A percentile compares a stretch with the other conserved stretches of the same genome.
Evolutionary conservation across 1,140 invertebrate genomes (phyloP).

Genomic region (Leptinotarsa undecemlineata): DNA sequence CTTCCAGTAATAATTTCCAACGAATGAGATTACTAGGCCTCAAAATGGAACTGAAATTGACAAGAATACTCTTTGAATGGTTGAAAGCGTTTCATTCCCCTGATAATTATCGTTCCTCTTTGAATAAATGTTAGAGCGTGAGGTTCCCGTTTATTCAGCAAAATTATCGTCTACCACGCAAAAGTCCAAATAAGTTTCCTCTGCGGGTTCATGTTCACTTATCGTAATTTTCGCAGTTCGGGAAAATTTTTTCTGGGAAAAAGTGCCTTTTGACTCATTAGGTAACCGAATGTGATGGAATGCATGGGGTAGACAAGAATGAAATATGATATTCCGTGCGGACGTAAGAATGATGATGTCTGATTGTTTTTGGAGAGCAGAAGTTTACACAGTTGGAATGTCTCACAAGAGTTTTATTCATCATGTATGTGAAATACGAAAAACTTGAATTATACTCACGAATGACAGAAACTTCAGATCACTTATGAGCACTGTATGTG

Average conservation of each 20-base stretch:
- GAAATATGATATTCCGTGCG: too few species aligned
- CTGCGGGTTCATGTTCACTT: not conserved
- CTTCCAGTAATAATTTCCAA: not conserved
- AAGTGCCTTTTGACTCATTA: too few species aligned
- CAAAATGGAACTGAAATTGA: constrained; percentile 6
- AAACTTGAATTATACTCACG: too few species aligned
- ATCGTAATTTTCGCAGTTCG: not conserved
- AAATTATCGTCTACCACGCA: not conserved
- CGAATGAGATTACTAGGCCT: constrained; percentile 5
- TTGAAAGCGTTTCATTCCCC: not conserved
- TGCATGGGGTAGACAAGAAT: too few species aligned
- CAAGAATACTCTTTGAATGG: not conserved
- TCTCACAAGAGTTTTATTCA: too few species aligned
- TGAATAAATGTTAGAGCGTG: not conserved
- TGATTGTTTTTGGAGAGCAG: too few species aligned
- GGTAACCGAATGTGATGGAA: too few species aligned
- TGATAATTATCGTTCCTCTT: not conserved
- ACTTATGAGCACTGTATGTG: too few species aligned
- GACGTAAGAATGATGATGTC: too few species aligned
- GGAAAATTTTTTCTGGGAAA: not conserved
- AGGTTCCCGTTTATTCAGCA: not conserved
- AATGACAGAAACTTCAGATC: too few species aligned
- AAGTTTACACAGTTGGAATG: too few species aligned
- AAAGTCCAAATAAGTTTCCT: not conserved
- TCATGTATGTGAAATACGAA: too few species aligned